Percentiles rank a stretch among this genome's conserved stretches.
These are phyloP conservation scores for Lasius fuliginosus DNA, from an alignment of 2,888 invertebrate genomes.

Conservation along the genomic window DNA sequence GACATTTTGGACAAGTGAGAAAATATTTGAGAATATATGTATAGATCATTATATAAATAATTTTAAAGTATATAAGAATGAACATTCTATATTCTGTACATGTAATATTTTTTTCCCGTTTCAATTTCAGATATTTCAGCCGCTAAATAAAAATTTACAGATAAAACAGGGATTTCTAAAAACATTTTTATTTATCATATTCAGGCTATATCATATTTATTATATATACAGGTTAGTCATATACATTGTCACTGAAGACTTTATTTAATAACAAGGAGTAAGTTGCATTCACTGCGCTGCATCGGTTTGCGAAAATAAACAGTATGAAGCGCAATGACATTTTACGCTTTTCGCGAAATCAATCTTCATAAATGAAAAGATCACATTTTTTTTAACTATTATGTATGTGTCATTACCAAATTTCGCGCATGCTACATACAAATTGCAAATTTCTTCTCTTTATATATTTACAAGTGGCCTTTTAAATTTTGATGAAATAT, in stretches of 20 bases:
- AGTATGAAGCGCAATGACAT: background rate
- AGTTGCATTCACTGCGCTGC: conserved; percentile 29
- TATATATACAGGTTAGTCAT: background rate
- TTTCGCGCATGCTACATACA: background rate
- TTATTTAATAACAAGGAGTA: conserved; percentile 33
- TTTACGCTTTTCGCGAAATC: conserved; percentile 9
- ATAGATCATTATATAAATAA: background rate
- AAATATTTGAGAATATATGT: background rate
- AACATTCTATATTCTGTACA: background rate
- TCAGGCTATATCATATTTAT: background rate
- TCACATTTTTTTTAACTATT: conserved; percentile 13
- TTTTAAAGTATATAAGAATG: background rate
- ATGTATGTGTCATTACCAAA: background rate
- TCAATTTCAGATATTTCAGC: background rate
- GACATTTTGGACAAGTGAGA: background rate
- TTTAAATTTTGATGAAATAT: background rate
- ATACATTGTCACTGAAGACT: background rate
- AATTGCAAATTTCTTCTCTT: background rate
- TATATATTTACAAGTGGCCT: background rate
- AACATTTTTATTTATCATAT: background rate
- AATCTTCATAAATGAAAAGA: background rate
- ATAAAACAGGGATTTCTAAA: background rate
- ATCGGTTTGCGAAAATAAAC: conserved; percentile 23
- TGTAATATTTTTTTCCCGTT: background rate
- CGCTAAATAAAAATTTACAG: background rate